Percentiles rank a stretch among this genome's conserved stretches.
Evolutionary conservation across 2,888 invertebrate genomes (phyloP).

Genomic region (Leptothorax acervorum): DNA sequence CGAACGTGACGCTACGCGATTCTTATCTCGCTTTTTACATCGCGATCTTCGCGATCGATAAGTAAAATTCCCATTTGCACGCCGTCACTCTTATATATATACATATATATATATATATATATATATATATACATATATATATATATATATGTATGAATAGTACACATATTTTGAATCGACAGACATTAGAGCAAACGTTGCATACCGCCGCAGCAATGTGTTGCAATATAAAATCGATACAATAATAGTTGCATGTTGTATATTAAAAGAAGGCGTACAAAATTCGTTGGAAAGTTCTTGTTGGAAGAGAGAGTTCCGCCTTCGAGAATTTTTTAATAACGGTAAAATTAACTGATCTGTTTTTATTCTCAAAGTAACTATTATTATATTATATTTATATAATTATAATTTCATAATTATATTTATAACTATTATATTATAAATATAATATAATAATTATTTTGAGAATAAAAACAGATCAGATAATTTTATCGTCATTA

Average conservation of each 20-base stretch:
- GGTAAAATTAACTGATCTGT: background rate
- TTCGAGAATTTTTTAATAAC: background rate
- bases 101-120: too few species aligned
- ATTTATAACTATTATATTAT: background rate
- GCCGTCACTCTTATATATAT: background rate
- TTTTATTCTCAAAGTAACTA: background rate
- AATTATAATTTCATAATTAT: too few species aligned
- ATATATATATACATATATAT: background rate
- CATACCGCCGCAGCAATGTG: background rate
- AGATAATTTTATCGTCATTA: background rate
- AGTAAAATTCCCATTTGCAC: constrained; percentile 16
- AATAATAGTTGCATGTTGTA: background rate
- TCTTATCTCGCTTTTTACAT: constrained; percentile 22
- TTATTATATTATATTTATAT: background rate
- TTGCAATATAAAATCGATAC: constrained; percentile 29
- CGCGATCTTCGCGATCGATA: constrained; percentile 30
- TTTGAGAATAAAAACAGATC: background rate
- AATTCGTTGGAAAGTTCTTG: background rate
- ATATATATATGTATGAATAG: background rate
- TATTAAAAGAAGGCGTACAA: background rate
- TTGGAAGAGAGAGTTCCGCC: background rate
- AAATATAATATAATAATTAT: background rate
- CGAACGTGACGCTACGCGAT: background rate
- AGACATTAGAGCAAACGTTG: constrained; percentile 16
- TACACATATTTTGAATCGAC: background rate